Conservation (phyloP, 2,113 vertebrate species). For the Labrus mixtus region DNA sequence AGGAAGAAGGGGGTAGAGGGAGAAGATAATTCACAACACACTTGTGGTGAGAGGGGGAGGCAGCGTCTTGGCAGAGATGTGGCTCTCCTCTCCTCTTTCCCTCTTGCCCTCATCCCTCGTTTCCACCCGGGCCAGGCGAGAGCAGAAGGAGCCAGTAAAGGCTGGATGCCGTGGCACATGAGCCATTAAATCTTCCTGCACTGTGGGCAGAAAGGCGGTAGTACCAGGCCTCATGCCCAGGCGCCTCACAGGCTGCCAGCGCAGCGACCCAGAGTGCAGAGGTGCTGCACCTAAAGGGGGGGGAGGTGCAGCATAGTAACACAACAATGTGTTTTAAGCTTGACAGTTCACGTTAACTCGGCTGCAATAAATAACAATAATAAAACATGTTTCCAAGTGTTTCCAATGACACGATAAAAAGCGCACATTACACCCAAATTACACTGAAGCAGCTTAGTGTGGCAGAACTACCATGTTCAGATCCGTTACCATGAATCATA, state of each 20-base stretch:
- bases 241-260: constrained; percentile 31
- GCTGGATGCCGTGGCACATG: constrained; percentile 77
- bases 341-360: too few relatives aligned
- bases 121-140: constrained; percentile 40
- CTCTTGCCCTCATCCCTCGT: constrained; percentile 46
- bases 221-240: constrained; percentile 52
- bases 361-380: too few relatives aligned
- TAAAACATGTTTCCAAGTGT: too few relatives aligned
- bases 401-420: too few relatives aligned
- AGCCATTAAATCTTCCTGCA: constrained; percentile 80
- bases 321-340: too few relatives aligned
- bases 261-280: constrained; percentile 17
- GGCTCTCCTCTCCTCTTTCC: constrained; percentile 40
- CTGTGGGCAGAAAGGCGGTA: constrained; percentile 54
- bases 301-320: neutral
- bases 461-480: too few relatives aligned
- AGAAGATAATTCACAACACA: constrained; percentile 80
- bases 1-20: constrained; percentile 28
- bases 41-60: constrained; percentile 75
- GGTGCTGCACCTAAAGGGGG: neutral
- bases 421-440: too few relatives aligned
- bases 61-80: constrained; percentile 66
- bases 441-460: too few relatives aligned
- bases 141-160: constrained; percentile 63
- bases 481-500: too few relatives aligned